phyloP scores from a whole-genome alignment of 2,797 vertebrate genomes.

The Rallus crepitans region DNA sequence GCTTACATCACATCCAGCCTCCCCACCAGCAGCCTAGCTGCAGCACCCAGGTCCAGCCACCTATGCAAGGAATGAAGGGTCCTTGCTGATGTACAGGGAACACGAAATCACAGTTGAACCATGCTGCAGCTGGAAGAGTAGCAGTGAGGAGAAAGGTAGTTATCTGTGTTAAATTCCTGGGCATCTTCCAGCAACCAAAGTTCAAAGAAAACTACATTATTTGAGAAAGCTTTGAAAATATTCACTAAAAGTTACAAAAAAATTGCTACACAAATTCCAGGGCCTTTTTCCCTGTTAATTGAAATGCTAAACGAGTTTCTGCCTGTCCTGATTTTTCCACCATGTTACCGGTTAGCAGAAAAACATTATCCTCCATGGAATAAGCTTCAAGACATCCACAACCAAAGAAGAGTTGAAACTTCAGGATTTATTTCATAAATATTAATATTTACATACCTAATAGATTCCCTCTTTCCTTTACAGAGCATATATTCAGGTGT shows the following conservation, averaged over 20 bases:
- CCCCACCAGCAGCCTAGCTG: neutral
- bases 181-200: slow-evolving; percentile 35
- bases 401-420: slow-evolving; percentile 9
- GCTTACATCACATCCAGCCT: neutral
- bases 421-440: slow-evolving; percentile 64
- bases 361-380: slow-evolving; percentile 53
- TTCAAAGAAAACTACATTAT: slow-evolving; percentile 47
- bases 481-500: neutral
- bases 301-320: slow-evolving; percentile 49
- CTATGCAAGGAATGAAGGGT: neutral
- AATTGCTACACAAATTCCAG: slow-evolving; percentile 16
- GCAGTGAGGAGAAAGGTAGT: neutral
- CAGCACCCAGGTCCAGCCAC: neutral
- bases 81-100: neutral
- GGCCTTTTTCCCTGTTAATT: slow-evolving; percentile 45
- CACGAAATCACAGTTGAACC: neutral
- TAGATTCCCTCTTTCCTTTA: neutral
- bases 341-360: slow-evolving; percentile 46
- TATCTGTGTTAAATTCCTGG: slow-evolving; percentile 6
- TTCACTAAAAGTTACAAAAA: slow-evolving; percentile 25
- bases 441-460: slow-evolving; percentile 58
- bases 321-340: slow-evolving; percentile 50
- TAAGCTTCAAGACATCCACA: slow-evolving; percentile 45
- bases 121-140: neutral
- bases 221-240: slow-evolving; percentile 67